Evolutionary conservation across 2,797 vertebrate genomes (phyloP), one percentile per base, ranked within the genome.

Genomic region (Microctenopoma steveboyesi): DNA sequence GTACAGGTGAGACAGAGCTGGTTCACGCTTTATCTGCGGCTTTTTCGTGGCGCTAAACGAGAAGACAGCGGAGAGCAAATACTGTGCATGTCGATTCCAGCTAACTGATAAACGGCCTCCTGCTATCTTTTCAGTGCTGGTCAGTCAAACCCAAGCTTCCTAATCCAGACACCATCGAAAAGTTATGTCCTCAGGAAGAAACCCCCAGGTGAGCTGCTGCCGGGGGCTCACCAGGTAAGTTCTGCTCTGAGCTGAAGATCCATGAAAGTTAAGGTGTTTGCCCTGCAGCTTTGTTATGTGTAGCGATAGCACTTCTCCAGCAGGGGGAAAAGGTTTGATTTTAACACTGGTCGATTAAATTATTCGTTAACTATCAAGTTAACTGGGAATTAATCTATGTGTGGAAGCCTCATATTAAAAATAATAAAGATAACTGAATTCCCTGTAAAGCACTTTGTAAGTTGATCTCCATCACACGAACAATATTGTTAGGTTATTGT

Each of bases 111-210:
- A 55, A 14, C 15, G 0, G 8, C 7, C 45, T 5, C 30, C 3
- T 58, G 13, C 25, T 54, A 46, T 86, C 4, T 68, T 66, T 78
- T 2, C 72, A 98, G 97, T 47, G 80, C 79, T 50, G 97, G 97
- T 11, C 96, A 98, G 72, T 99, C 97, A 61, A 98, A 98, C 75
- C 97, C 97, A 64, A 99, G 96, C 1, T 99, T 97, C 86, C 89
- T 95, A 18, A 90, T 98, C 64, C 89, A 94, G 76, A 95, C 95
- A 10, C 88, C 92, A 6, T 71, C 75, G 15, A 82, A 78, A 40
- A 86, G 86, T 11, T 97, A 93, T 65, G 96, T 99, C 14, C 95
- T 99, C 42, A 94, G 96, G 78, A 99, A 99, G 93, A 96, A 95
- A 68, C 97, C 98, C 1, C 93, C 95, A 7, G 97, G 97, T 1